Evolutionary conservation across 2,888 invertebrate genomes (phyloP), one percentile per base, ranked within the genome.

Genomic region (Leuctra nigra): DNA sequence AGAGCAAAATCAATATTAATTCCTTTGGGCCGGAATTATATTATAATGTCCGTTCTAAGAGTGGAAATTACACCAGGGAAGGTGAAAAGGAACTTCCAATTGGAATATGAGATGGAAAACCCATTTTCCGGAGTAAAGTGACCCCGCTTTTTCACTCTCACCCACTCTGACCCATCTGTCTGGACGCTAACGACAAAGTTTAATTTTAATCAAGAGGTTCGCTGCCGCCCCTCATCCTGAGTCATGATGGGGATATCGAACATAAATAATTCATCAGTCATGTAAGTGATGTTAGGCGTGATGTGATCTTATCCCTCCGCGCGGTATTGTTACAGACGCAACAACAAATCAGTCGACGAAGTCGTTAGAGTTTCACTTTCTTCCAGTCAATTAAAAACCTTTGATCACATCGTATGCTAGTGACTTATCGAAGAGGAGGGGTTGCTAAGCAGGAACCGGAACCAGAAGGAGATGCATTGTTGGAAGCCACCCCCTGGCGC

Each of bases 381-480:
- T 53, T 41, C 57, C 57, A 53, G 22, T 39, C 57, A 57, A 57
- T 57, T 57, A 57, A 57, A 57, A 54, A 35, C 53, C 29, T 46
- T 54, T 29, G 44, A 47, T 55, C 47, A 33, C 38, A 47, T 20
- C 2, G 14, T 38, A 46, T 44, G 46, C 44, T 24, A 38, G 46
- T 46, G 46, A 54, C 35, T 47, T 46, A 55, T 55, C 35, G 56
- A 44, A 29, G 18, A 20, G 22, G 55, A 23, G 55, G 39, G 56
- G 48, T 29, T 46, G 55, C 44, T 14, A 29, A 29, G 20, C 54
- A 24, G 54, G 39, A 39, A 35, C 56, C 56, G 55, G 59, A 41
- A 54, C 44, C 33, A 24, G 55, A 38, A 16, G 58, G 48, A 36
- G 55, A 48, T 44, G 44, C 55, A 50, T 50, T 50, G 50, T 50